A percentile compares a stretch with the other conserved stretches of the same genome.
These are phyloP conservation scores for Amphiura filiformis DNA, from an alignment of 35 echinoderm and acorn worm species.

Conservation along the genomic window DNA sequence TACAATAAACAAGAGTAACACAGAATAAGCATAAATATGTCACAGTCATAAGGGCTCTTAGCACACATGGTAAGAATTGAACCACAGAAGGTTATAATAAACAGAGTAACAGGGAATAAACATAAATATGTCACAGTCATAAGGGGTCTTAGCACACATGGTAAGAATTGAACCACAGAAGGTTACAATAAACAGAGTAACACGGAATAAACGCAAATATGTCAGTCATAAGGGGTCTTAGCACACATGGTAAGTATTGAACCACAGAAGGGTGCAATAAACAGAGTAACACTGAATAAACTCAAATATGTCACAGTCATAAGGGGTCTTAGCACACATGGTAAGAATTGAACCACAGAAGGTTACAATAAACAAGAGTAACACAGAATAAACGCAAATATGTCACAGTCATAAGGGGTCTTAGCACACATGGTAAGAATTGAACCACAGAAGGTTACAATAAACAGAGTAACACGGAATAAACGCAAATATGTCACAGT, in stretches of 20 bases:
- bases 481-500: too few species aligned
- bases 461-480: too few species aligned
- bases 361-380: neutral
- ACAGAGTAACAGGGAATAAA: too few species aligned
- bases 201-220: too few species aligned
- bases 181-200: neutral
- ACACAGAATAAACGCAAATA: too few species aligned
- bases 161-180: conserved; percentile 40
- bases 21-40: neutral
- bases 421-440: neutral
- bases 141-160: conserved; percentile 74
- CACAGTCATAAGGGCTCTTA: neutral
- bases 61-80: too few species aligned
- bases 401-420: neutral
- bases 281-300: conserved; percentile 73
- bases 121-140: too few species aligned
- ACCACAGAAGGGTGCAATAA: conserved; percentile 68
- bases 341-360: neutral
- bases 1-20: neutral
- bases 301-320: conserved; percentile 92
- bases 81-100: too few species aligned
- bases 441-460: too few species aligned
- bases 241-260: conserved; percentile 81
- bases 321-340: conserved; percentile 67
- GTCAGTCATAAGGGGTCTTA: conserved; percentile 78